These are phyloP conservation scores for Hyla sarda DNA, from an alignment of 2,113 vertebrate species.

Conservation along the genomic window DNA sequence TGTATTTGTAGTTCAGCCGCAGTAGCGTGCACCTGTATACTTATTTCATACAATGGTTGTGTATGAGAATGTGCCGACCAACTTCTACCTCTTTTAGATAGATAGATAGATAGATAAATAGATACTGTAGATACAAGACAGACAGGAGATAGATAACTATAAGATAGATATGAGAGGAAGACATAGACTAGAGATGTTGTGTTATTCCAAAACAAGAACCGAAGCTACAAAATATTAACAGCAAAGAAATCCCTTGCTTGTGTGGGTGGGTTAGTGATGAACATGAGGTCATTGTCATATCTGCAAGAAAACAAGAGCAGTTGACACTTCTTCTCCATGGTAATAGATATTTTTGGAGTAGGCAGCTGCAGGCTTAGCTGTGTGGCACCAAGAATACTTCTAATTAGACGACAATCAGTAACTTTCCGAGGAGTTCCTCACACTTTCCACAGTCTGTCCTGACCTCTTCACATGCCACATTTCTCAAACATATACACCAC, in stretches of 20 bases:
- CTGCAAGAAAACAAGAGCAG: slow-evolving; percentile 4
- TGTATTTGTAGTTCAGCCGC: no score
- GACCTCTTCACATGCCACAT: neutral
- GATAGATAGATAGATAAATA: no score
- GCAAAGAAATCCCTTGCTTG: neutral
- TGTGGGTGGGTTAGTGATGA: slow-evolving; percentile 8
- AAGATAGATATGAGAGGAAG: neutral
- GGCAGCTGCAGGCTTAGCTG: neutral
- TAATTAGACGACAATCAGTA: slow-evolving; percentile 27
- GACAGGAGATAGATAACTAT: no score
- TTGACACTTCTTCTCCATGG: slow-evolving; percentile 43
- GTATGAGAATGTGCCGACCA: no score
- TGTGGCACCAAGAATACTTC: slow-evolving; percentile 17
- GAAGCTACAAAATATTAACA: neutral
- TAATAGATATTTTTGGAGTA: slow-evolving; percentile 40
- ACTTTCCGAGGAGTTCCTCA: slow-evolving; percentile 10
- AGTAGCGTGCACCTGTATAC: no score
- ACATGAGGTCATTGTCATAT: slow-evolving; percentile 21
- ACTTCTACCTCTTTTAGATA: no score
- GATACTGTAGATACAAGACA: no score
- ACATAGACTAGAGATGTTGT: neutral
- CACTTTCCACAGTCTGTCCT: neutral
- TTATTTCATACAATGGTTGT: no score
- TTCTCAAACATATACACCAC: slow-evolving; percentile 4
- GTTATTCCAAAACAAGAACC: neutral